Evolutionary conservation across 2,797 vertebrate genomes (phyloP), one percentile per base, ranked within the genome.

Genomic region (Enteromius argenteus): DNA sequence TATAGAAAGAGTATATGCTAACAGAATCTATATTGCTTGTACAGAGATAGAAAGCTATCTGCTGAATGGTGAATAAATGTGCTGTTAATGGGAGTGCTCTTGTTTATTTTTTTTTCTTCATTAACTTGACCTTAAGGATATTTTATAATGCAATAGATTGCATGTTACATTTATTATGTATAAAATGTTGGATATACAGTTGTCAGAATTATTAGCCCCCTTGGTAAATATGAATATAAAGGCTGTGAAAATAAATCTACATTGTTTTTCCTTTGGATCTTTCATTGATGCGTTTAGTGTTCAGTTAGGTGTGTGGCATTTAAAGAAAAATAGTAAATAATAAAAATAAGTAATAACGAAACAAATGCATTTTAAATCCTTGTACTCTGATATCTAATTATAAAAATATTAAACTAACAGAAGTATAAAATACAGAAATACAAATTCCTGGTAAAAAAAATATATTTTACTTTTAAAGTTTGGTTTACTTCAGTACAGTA

Each of bases 1-100:
- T 37, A 86, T 90, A 90, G 89, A 80, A 86, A 88, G 87, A 90
- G 77, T 88, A 86, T 88, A 88, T 88, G 78, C 83, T 81, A 83
- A 88, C 80, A 88, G 27, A 83, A 83, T 84, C 86, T 90, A 85
- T 90, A 88, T 85, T 88, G 87, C 83, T 86, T 87, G 87, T 87
- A 90, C 89, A 90, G 87, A 83, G 58, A 81, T 86, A 62, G 85
- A 67, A 82, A 71, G 80, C 79, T 85, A 86, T 89, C 80, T 83
- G 58, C 80, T 84, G 62, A 80, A 62, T 87, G 85, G 77, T 86
- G 64, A 90, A 90, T 90, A 90, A 90, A 90, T 85, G 80, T 88
- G 83, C 71, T 73, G 86, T 79, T 84, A 62, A 79, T 53, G 85
- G 42, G 30, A 80, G 21, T 42, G 30, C 10, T 19, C 1, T 44